Base-by-base conservation (phyloP, 2,113 vertebrate species). In the Silurus asotus region DNA sequence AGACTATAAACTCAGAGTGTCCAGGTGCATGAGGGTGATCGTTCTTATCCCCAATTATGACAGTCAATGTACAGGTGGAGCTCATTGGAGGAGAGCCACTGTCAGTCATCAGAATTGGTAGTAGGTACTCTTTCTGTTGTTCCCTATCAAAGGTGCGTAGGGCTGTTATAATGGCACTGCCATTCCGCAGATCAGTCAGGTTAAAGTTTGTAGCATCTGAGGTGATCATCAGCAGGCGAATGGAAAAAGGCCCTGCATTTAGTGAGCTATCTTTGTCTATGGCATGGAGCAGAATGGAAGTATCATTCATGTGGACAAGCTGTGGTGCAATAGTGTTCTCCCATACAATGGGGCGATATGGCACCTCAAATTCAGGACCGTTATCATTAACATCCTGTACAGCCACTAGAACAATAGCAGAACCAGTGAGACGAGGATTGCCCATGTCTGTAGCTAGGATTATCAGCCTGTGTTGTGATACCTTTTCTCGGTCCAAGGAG, bases 371-470 rank as follows among this genome's bases (percentile, higher is more conserved):
- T 88, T 96, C 96, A 0, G 97, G 97, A 3, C 95, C 96, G 0
- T 97, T 97, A 90, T 97, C 97, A 25, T 97, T 97, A 67, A 97
- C 58, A 0, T 97, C 97, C 15, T 95, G 93, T 13, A 97, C 91
- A 0, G 93, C 92, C 55, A 97, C 94, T 84, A 92, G 53, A 45
- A 97, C 93, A 8, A 96, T 95, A 78, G 96, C 95, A 23, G 94
- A 97, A 81, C 96, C 95, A 0, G 95, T 96, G 79, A 97, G 84
- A 5, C 94, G 20, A 0, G 96, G 96, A 48, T 85, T 94, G 28
- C 97, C 97, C 87, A 91, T 91, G 14, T 97, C 97, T 0, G 91
- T 94, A 56, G 96, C 96, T 8, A 95, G 90, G 80, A 97, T 91
- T 88, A 96, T 91, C 77, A 97, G 94, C 10, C 93, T 93, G 90